Evolutionary conservation across 2,797 vertebrate genomes (phyloP), one percentile per base, ranked within the genome.

Genomic region (Pseudochromis fuscus): DNA sequence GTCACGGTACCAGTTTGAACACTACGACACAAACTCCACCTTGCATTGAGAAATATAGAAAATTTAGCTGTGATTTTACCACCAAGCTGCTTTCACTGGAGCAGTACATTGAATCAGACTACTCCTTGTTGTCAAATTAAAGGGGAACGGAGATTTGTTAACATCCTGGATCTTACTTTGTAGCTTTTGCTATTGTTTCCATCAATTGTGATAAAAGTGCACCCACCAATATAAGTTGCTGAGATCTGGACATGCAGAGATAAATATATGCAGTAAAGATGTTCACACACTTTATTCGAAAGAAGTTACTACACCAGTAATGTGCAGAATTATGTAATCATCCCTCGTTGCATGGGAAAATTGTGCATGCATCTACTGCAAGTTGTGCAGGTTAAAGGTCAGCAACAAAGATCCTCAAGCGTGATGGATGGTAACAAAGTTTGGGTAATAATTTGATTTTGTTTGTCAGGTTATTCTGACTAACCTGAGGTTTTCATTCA

Each of bases 1-100:
- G 53, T 55, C 37, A 67, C 38, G 40, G 42, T 21, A 50, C 10
- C 19, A 28, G 21, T 70, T 70, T 58, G n/a, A 51, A 38, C 7
- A 7, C 18, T 45, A 27, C 19, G 19, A 9, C 11, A 10, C 7
- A 44, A 49, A 16, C 5, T 33, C 67, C 50, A 37, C 11, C 7
- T 55, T 56, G 33, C 11, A 40, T 5, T 2, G 21, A 23, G n/a
- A 56, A 60, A 27, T 33, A 49, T 23, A 8, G 51, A 23, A 49
- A 33, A 56, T 30, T 2, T 3, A 28, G 7, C 49, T 45, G 37
- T 71, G 25, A 31, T 45, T 69, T 71, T 58, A 63, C 13, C 25
- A 35, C 51, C 46, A 46, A 77, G 37, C 49, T 48, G n/a, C 19
- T 38, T 28, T 24, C 21, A 18, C 16, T 57, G 24, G n/a, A 3